Conservation (phyloP, 2,113 vertebrate genomes). For the Tupaia tana region DNA sequence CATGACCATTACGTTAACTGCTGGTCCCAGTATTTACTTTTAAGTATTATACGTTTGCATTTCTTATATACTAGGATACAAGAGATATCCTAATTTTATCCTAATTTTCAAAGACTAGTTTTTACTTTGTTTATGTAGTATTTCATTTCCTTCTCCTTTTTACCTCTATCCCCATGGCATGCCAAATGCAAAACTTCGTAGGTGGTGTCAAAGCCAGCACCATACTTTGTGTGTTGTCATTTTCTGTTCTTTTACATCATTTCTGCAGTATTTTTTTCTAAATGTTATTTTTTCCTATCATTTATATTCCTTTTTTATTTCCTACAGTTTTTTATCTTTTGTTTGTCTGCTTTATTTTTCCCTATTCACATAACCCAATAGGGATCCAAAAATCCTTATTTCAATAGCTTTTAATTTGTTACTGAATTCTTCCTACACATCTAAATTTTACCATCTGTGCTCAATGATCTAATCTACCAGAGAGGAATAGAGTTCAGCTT, state of each 20-base stretch:
- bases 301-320: slow-evolving; percentile 26
- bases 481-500: slow-evolving; percentile 26
- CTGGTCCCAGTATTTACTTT: not conserved
- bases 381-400: slow-evolving; percentile 14
- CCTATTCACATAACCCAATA: slow-evolving; percentile 42
- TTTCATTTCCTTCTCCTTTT: not conserved
- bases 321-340: not conserved
- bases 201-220: not conserved
- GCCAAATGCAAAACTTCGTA: not conserved
- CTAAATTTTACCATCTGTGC: slow-evolving; percentile 47
- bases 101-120: slow-evolving; percentile 40
- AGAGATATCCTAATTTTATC: slow-evolving; percentile 1
- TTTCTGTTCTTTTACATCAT: slow-evolving; percentile 21
- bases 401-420: slow-evolving; percentile 56
- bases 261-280: slow-evolving; percentile 2
- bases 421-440: slow-evolving; percentile 38
- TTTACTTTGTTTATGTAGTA: not conserved
- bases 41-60: not conserved
- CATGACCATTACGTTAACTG: too few species aligned
- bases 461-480: slow-evolving; percentile 34
- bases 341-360: not conserved
- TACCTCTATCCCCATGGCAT: not conserved
- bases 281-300: not conserved
- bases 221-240: not conserved
- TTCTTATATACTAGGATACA: not conserved